phyloP scores from a whole-genome alignment of 2,113 vertebrate species.

The Nothoprocta pentlandii region DNA sequence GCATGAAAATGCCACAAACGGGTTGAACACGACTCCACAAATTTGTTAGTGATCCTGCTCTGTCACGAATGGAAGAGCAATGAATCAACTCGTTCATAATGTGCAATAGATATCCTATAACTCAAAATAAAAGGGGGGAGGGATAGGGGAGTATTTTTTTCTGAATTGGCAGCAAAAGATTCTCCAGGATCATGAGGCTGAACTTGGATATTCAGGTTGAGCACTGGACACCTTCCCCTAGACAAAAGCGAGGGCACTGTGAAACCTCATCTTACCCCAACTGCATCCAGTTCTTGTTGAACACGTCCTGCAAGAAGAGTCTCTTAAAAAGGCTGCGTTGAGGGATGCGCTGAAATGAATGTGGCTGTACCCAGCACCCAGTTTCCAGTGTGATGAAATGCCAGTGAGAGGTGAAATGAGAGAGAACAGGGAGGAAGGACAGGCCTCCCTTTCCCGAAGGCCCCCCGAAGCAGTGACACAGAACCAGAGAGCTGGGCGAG shows the following conservation, averaged over 20 bases:
- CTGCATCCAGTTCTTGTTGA: neutral
- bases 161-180: neutral
- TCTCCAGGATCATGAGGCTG: neutral
- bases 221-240: neutral
- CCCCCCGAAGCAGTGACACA: neutral
- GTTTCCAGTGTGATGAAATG: neutral
- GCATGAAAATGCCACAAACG: too few relatives aligned
- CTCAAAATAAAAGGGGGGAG: neutral
- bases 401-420: neutral
- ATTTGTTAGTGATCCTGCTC: neutral
- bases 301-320: neutral
- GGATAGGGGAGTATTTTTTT: neutral
- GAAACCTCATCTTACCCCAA: neutral
- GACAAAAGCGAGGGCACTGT: neutral
- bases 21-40: too few relatives aligned
- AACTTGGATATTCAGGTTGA: neutral
- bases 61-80: neutral
- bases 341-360: neutral
- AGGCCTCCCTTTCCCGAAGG: neutral
- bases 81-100: neutral
- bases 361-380: neutral
- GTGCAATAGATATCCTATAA: neutral
- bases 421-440: neutral
- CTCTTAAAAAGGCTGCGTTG: neutral
- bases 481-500: neutral